Evolutionary conservation across 2,888 invertebrate genomes (phyloP).

Genomic region (Argyresthia albistria): DNA sequence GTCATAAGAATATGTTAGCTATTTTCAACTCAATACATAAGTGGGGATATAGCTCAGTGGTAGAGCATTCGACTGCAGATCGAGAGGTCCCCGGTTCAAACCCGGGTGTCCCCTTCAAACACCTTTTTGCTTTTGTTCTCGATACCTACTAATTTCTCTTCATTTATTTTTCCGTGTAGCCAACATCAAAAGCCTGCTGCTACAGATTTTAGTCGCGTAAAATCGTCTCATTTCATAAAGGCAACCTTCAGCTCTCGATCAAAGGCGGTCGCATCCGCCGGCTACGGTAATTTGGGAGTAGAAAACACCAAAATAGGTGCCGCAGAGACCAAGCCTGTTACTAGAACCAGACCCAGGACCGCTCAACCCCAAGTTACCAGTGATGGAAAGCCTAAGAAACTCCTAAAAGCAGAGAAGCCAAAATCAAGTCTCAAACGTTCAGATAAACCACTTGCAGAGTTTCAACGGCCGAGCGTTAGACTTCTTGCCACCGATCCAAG

Average conservation of each 20-base stretch:
- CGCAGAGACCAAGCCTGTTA: constrained; percentile 64
- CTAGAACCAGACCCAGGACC: constrained; percentile 60
- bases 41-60: constrained; percentile 69
- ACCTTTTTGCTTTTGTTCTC: constrained; percentile 12
- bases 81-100: constrained; percentile 72
- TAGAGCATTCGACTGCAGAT: constrained; percentile 71
- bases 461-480: constrained; percentile 29
- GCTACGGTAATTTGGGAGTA: constrained; percentile 28
- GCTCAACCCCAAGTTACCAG: constrained; percentile 32
- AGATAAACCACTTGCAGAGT: constrained; percentile 33
- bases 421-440: constrained; percentile 28
- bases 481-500: constrained; percentile 28
- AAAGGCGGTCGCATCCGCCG: constrained; percentile 50
- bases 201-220: neutral
- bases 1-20: constrained; percentile 10
- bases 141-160: neutral
- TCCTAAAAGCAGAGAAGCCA: constrained; percentile 30
- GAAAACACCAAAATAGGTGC: constrained; percentile 65
- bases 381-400: constrained; percentile 16
- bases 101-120: constrained; percentile 62
- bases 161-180: neutral
- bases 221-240: constrained; percentile 55
- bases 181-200: neutral
- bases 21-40: constrained; percentile 15
- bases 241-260: constrained; percentile 61